Conservation (phyloP, 2,888 invertebrate species). For the Galerucella nymphaeae region DNA sequence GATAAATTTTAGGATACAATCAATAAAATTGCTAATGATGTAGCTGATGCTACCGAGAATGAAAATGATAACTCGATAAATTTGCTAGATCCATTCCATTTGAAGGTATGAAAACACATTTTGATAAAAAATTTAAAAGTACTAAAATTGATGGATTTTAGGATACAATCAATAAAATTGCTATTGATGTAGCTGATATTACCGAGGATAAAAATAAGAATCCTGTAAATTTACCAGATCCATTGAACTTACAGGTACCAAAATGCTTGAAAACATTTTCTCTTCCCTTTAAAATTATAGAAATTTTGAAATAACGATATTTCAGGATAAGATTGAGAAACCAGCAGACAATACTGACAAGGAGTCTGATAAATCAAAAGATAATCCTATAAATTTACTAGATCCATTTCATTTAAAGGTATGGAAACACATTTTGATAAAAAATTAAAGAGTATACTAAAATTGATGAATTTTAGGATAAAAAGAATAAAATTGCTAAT, state of each 20-base stretch:
- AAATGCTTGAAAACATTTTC: background rate
- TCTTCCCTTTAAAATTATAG: background rate
- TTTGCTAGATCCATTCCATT: slow-evolving; percentile 18
- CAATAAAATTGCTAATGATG: background rate
- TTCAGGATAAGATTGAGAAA: background rate
- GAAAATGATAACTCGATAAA: background rate
- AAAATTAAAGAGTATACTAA: background rate
- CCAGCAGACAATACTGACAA: background rate
- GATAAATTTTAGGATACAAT: background rate
- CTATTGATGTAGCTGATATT: background rate
- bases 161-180: background rate
- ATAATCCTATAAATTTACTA: background rate
- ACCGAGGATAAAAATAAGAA: background rate
- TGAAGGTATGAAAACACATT: slow-evolving; percentile 14
- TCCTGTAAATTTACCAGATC: background rate
- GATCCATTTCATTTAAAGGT: slow-evolving; percentile 24
- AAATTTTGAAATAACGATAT: background rate
- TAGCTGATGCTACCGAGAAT: background rate
- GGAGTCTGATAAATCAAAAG: background rate
- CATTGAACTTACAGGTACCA: background rate
- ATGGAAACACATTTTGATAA: background rate
- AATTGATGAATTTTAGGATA: slow-evolving; percentile 9
- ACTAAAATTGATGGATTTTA: background rate
- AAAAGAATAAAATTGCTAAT: background rate
- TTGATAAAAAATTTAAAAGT: background rate